Base-by-base conservation (phyloP, 2,797 vertebrate species). In the Platyrinchus mystaceus region DNA sequence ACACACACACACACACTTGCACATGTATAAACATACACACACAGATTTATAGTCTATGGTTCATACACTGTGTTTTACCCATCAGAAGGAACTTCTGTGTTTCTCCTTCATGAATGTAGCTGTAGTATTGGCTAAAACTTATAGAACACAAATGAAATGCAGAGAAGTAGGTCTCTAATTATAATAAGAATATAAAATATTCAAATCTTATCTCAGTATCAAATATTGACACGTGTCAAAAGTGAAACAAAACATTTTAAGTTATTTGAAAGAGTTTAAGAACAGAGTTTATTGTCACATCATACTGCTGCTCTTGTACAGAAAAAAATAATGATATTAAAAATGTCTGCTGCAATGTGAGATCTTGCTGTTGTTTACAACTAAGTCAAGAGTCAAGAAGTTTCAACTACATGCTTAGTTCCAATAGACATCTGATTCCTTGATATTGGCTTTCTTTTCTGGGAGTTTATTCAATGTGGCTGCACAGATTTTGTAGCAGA, bases 1-100 rank as follows among this genome's bases (percentile, higher is more conserved):
- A n/a, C n/a, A n/a, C n/a, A 18, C 5, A 16, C 1, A 17, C 4
- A 20, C 7, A 21, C 1, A 14, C 3, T 10, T 30, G 14, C 24
- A 5, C 7, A 8, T 28, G 7, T 10, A 4, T 49, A 69, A 26
- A 44, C 9, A 46, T 8, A 12, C 10, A 26, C 2, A 49, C 6
- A 34, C 3, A 39, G 1, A 30, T 14, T 69, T 44, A 26, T 9
- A 27, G 15, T 37, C 6, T 50, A n/a, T 66, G 14, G 8, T 60
- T 88, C 50, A 30, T 19, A 36, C 12, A 32, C 1, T 2, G 4
- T 44, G 13, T 63, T 43, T 84, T 19, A 60, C 15, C 16, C 47
- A 50, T 11, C 15, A 30, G 22, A 89, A 68, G 50, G 44, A 67
- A 12, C 3, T 21, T 3, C 20, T 64, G 4, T 23, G 6, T 90